Evolutionary conservation across 1,140 invertebrate species (phyloP), one percentile per base, ranked within the genome.

Genomic region (Trichomalopsis sarcophagae): DNA sequence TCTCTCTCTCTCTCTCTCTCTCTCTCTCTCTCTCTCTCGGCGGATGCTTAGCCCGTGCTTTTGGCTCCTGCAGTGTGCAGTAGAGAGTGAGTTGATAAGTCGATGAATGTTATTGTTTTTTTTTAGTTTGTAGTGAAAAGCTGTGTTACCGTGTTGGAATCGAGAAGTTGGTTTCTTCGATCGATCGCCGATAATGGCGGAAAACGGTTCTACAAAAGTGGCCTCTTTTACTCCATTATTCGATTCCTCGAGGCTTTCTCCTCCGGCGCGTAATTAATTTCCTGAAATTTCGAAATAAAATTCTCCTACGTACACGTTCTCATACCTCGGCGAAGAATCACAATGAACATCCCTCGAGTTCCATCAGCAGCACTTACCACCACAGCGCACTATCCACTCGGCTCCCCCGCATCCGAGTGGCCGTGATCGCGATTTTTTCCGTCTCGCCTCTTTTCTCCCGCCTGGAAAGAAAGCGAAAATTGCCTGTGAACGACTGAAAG

Each of bases 341-440:
- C n/a, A 21, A 17, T 66, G 62, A 17, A n/a, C n/a, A 21, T 84
- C 86, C 76, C 33, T 68, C 79, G 66, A 44, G 40, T 44, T 44
- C 40, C 40, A 44, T 44, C 40, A 44, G 40, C 40, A 44, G 40
- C 55, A 62, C 55, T 62, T 62, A 62, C 21, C 55, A 27, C 27
- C 27, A 27, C 27, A 17, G 21, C 7, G 55, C 21, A 17, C 55
- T 62, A 62, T 62, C 55, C 21, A 21, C 55, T 62, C 21, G 21
- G 6, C 55, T 21, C 33, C 5, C 4, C 33, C 55, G 21, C 55
- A 62, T 62, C 55, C 55, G 55, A 62, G 74, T 36, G n/a, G 13
- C 23, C 69, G 69, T 27, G 17, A 62, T 62, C 55, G 55, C 55
- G 17, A 62, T 62, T 62, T 62, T 62, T 62, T 62, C 47, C 69